Evolutionary conservation across 2,797 vertebrate genomes (phyloP).

Genomic region (Chanos chanos): DNA sequence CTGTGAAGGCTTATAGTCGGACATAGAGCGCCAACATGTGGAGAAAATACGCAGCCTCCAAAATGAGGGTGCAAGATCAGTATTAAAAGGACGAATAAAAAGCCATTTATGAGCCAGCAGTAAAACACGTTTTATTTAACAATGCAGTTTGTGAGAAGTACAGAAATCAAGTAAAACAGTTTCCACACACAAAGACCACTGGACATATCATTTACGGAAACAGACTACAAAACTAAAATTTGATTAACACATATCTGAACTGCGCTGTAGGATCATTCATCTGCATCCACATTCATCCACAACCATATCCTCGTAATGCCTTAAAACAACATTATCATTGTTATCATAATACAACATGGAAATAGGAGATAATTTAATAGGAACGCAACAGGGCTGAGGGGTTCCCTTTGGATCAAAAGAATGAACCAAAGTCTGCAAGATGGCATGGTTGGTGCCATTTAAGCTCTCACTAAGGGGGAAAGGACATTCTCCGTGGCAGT

Average conservation of each 20-base stretch:
- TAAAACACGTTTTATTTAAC: too few species aligned
- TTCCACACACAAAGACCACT: too few species aligned
- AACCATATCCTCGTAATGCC: constrained; percentile 95
- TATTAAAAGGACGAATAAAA: too few species aligned
- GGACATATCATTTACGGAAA: too few species aligned
- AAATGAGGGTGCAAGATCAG: too few species aligned
- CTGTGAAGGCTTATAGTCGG: constrained; percentile 1
- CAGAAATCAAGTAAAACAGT: too few species aligned
- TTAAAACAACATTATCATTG: constrained; percentile 90
- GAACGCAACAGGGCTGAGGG: constrained; percentile 89
- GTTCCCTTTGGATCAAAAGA: constrained; percentile 75
- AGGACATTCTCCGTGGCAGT: constrained; percentile 87
- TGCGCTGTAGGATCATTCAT: constrained; percentile 48
- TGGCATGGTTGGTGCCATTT: constrained; percentile 89
- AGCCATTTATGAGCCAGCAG: too few species aligned
- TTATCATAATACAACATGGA: constrained; percentile 95
- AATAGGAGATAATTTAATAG: constrained; percentile 85
- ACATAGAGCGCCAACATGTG: constrained; percentile 38
- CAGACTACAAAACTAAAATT: too few species aligned
- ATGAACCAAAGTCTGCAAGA: constrained; percentile 89
- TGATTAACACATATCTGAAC: neutral
- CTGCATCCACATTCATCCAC: constrained; percentile 94
- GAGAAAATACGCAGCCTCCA: constrained; percentile 16
- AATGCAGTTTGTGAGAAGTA: too few species aligned
- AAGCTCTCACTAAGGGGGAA: constrained; percentile 82